phyloP scores from a whole-genome alignment of 2,113 vertebrate genomes.

The Dicentrarchus labrax region DNA sequence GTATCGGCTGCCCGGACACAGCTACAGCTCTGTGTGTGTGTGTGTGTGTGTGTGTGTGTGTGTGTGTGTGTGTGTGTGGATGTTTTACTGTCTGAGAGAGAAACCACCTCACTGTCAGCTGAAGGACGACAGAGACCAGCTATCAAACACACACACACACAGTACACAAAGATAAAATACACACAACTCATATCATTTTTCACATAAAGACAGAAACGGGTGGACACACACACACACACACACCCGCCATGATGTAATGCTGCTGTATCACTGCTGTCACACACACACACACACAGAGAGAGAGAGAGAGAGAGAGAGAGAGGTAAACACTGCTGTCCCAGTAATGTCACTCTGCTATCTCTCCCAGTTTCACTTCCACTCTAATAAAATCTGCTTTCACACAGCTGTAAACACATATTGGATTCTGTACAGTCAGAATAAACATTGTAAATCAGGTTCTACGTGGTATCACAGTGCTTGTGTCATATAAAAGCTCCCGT shows the following conservation, averaged over 20 bases:
- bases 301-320: slow-evolving; percentile 11
- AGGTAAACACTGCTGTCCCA: slow-evolving; percentile 23
- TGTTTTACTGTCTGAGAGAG: slow-evolving; percentile 23
- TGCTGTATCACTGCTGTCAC: slow-evolving; percentile 33
- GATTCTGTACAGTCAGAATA: neutral
- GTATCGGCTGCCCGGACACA: neutral
- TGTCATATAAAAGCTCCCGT: neutral
- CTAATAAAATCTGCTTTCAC: slow-evolving; percentile 35
- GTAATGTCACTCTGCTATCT: slow-evolving; percentile 34
- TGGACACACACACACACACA: slow-evolving; percentile 14
- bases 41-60: neutral
- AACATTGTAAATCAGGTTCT: neutral
- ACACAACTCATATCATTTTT: slow-evolving; percentile 2
- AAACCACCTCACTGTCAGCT: slow-evolving; percentile 25
- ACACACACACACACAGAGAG: slow-evolving; percentile 12
- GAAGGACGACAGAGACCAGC: slow-evolving; percentile 13
- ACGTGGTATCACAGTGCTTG: neutral
- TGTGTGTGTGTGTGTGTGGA: slow-evolving; percentile 12
- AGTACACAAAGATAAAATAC: neutral
- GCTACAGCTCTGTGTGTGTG: neutral
- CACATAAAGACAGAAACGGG: neutral
- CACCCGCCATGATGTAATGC: slow-evolving; percentile 33
- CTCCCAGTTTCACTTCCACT: slow-evolving; percentile 23
- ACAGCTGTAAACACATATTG: neutral
- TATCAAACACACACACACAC: neutral